phyloP scores from a whole-genome alignment of 2,797 vertebrate genomes.

The Sphaeramia orbicularis region DNA sequence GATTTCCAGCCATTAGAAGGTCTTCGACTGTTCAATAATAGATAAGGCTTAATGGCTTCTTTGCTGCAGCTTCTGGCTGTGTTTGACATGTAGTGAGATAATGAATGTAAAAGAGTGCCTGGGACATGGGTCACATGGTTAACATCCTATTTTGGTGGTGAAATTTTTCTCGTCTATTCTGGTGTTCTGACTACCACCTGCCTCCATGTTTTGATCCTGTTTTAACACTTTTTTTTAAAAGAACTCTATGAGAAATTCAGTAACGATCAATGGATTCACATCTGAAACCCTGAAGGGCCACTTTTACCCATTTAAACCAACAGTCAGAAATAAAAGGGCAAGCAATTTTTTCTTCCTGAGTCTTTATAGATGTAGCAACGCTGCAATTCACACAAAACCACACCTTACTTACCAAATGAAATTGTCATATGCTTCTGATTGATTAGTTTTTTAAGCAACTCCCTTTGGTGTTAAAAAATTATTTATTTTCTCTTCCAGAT shows the following conservation, averaged over 20 bases:
- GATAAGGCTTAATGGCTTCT: slow-evolving; percentile 81
- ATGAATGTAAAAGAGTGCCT: slow-evolving; percentile 72
- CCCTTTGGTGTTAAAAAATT: not conserved
- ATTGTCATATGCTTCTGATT: not conserved
- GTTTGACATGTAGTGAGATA: slow-evolving; percentile 75
- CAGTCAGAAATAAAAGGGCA: slow-evolving; percentile 5
- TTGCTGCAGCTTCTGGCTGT: slow-evolving; percentile 70
- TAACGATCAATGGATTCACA: slow-evolving; percentile 18
- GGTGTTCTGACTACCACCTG: slow-evolving; percentile 21
- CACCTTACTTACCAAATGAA: not conserved
- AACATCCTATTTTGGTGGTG: slow-evolving; percentile 52
- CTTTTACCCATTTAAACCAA: not conserved
- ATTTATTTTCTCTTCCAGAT: slow-evolving; percentile 17
- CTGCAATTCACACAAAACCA: too few relatives aligned
- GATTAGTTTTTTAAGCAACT: not conserved
- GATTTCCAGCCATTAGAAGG: slow-evolving; percentile 74
- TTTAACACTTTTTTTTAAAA: slow-evolving; percentile 19
- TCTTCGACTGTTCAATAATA: slow-evolving; percentile 84
- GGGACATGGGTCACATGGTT: slow-evolving; percentile 57
- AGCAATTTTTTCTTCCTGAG: not conserved
- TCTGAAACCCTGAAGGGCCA: slow-evolving; percentile 1
- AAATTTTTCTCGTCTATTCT: slow-evolving; percentile 27
- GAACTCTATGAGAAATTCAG: slow-evolving; percentile 21
- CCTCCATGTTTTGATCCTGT: slow-evolving; percentile 7
- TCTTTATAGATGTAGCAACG: not conserved